Evolutionary conservation across 1,140 invertebrate genomes (phyloP), one percentile per base, ranked within the genome.

Genomic region (Octopus bimaculoides): DNA sequence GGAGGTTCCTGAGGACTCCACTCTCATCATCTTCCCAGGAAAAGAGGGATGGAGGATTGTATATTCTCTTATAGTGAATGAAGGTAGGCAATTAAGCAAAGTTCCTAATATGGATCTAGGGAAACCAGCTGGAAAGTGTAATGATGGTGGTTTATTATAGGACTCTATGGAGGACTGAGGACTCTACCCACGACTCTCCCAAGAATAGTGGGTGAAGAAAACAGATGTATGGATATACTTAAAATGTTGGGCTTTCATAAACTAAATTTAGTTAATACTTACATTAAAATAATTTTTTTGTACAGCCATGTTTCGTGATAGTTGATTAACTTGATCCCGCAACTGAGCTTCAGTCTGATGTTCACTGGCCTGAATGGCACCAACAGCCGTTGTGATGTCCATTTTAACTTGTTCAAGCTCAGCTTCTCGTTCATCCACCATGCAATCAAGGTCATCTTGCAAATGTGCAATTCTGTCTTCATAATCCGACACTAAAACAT

Each of bases 381-480:
- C 84, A 5, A 88, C 87, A 20, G 87, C 86, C 53, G 86, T 88
- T 79, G 87, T 84, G 61, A 88, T 86, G 78, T 88, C 87, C 79
- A 87, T 86, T 54, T 86, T 83, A 41, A 87, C 84, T 76, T 87
- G 84, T 54, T 87, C 87, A 52, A 87, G 79, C 77, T 88, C 87
- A 12, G 87, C 85, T 69, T 88, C 86, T 82, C 87, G 87, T 74
- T 87, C 85, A 5, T 80, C 78, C 54, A 80, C 84, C 26, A 88
- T 81, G 52, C 80, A 79, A 4, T 83, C 82, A 61, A 88, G 77
- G 66, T 88, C 86, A 66, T 85, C 85, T 82, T 88, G 84, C 14
- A 88, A 77, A 77, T 82, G 82, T 4, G 61, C 71, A 55, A 86
- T 85, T 10, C 84, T 78, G 5, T 85, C 84, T 74, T 87, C 86